phyloP scores from a whole-genome alignment of 2,888 invertebrate species.

The Ophraella communa region DNA sequence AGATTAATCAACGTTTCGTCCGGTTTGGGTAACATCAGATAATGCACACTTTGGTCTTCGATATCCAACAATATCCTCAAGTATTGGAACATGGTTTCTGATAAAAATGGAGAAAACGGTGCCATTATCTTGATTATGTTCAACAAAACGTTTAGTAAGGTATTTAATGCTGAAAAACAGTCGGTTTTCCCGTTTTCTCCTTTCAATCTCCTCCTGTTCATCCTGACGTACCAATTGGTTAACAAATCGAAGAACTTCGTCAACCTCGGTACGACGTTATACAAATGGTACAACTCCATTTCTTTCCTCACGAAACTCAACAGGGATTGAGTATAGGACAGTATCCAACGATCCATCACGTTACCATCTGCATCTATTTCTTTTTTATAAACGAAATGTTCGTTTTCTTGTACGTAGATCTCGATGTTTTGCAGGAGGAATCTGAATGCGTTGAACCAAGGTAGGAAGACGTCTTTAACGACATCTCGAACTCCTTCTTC shows the following conservation, averaged over 20 bases:
- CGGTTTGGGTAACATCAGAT: conserved; percentile 84
- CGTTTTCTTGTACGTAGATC: conserved; percentile 76
- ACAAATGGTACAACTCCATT: conserved; percentile 93
- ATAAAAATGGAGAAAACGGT: conserved; percentile 95
- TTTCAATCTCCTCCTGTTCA: conserved; percentile 94
- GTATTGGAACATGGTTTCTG: conserved; percentile 94
- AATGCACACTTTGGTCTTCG: conserved; percentile 84
- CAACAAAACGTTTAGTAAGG: conserved; percentile 86
- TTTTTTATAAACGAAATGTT: conserved; percentile 58
- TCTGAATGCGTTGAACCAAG: conserved; percentile 94
- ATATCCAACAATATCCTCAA: conserved; percentile 71
- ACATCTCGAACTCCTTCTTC: conserved; percentile 97
- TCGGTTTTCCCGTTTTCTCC: conserved; percentile 85
- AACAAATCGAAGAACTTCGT: conserved; percentile 97
- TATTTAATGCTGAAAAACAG: conserved; percentile 83
- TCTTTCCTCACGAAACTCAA: conserved; percentile 87
- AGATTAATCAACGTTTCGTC: conserved; percentile 76
- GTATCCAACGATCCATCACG: conserved; percentile 97
- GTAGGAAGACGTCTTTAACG: conserved; percentile 96
- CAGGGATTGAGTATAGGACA: conserved; percentile 94
- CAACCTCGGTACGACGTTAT: conserved; percentile 92
- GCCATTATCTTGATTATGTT: conserved; percentile 94
- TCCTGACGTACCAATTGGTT: conserved; percentile 98
- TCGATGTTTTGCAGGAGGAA: conserved; percentile 95
- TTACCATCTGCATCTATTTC: conserved; percentile 62